A percentile compares a stretch with the other conserved stretches of the same genome.
phyloP scores from a whole-genome alignment of 2,113 vertebrate genomes.

The Vicugna pacos region DNA sequence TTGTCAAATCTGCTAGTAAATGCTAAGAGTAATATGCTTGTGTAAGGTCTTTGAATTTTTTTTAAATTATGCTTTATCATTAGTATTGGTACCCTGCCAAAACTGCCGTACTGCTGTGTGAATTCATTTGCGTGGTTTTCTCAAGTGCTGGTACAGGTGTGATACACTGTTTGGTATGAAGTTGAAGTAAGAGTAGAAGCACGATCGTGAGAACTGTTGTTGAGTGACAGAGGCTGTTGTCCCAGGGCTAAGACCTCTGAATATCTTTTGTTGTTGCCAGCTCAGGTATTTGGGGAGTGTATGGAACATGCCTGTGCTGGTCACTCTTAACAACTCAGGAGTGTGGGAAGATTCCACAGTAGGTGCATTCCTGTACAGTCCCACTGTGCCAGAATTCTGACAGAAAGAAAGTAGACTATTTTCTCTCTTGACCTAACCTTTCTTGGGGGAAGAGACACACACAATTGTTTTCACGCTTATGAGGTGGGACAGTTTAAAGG shows the following conservation, averaged over 20 bases:
- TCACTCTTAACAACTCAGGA: constrained; percentile 23
- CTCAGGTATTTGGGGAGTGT: constrained; percentile 78
- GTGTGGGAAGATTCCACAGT: constrained; percentile 79
- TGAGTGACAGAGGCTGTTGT: constrained; percentile 58
- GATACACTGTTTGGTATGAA: background rate
- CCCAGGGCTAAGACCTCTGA: constrained; percentile 63
- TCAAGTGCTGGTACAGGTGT: constrained; percentile 3
- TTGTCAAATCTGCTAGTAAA: background rate
- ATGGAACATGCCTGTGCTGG: constrained; percentile 77
- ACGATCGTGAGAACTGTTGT: background rate
- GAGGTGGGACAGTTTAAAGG: background rate
- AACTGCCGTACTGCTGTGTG: background rate
- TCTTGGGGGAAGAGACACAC: background rate
- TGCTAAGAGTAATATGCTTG: background rate
- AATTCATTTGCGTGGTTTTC: constrained; percentile 51
- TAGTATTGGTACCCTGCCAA: background rate
- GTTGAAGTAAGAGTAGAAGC: background rate
- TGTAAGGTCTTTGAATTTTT: constrained; percentile 17
- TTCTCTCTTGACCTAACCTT: constrained; percentile 63
- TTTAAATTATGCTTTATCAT: background rate
- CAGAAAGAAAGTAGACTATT: constrained; percentile 9
- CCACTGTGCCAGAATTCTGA: background rate
- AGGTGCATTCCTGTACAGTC: constrained; percentile 56
- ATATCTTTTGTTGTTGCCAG: constrained; percentile 67
- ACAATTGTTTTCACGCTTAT: background rate